Evolutionary conservation across 1,140 invertebrate genomes (phyloP).

Genomic region (Zophobas morio): DNA sequence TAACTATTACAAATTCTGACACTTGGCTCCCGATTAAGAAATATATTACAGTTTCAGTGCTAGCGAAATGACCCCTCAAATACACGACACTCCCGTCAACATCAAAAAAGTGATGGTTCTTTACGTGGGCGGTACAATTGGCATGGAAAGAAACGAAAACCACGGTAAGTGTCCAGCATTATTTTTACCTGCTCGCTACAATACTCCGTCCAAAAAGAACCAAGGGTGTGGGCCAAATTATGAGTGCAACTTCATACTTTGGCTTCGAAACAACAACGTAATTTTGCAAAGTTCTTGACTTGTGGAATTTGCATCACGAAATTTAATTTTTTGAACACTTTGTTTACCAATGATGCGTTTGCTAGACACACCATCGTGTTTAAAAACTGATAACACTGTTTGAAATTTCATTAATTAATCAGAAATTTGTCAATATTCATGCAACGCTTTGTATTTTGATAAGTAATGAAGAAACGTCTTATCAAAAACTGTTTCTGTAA

Average conservation of each 20-base stretch:
- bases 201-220: background rate
- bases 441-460: conserved; percentile 8
- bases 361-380: background rate
- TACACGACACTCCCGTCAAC: background rate
- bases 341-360: background rate
- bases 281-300: conserved; percentile 8
- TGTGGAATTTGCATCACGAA: background rate
- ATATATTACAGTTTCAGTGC: background rate
- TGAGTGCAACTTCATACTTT: background rate
- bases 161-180: conserved; percentile 71
- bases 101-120: conserved; percentile 45
- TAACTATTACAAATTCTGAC: background rate
- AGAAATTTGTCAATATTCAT: conserved; percentile 14
- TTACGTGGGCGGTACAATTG: conserved; percentile 52
- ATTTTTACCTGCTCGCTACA: too few species aligned
- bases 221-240: background rate
- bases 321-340: background rate
- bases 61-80: conserved; percentile 6
- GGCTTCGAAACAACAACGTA: background rate
- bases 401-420: background rate
- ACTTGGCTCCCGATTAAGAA: too few species aligned
- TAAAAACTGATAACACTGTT: background rate
- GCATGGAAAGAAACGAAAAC: conserved; percentile 70
- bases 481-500: background rate
- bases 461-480: conserved; percentile 2